A percentile compares a stretch with the other conserved stretches of the same genome.
Conservation (phyloP, 2,888 invertebrate species). For the Salpingus planirostris region DNA sequence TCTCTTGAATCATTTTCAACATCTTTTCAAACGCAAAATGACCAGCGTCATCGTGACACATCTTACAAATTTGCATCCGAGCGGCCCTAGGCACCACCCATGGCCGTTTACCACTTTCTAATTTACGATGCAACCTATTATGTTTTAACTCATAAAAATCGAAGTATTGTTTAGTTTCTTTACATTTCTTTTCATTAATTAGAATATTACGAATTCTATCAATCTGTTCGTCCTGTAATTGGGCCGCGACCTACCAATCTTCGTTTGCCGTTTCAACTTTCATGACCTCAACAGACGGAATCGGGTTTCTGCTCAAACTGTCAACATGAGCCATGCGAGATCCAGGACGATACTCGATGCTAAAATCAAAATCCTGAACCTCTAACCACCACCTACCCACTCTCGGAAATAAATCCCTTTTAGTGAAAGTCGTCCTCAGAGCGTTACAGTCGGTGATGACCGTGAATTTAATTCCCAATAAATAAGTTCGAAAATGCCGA, state of each 20-base stretch:
- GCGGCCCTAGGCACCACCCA: conserved; percentile 10
- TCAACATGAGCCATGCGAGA: too few relatives aligned
- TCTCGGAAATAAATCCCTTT: conserved; percentile 24
- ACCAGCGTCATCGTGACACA: conserved; percentile 18
- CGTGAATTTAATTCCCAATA: conserved; percentile 20
- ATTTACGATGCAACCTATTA: too few relatives aligned
- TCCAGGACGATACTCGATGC: too few relatives aligned
- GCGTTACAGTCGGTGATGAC: conserved; percentile 30
- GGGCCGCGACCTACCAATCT: too few relatives aligned
- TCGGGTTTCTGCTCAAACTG: too few relatives aligned
- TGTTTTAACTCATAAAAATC: conserved; percentile 12
- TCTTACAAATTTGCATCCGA: conserved; percentile 17
- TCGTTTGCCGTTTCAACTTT: too few relatives aligned
- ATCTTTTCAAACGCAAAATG: too few relatives aligned
- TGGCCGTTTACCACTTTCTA: too few relatives aligned
- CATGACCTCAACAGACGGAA: too few relatives aligned
- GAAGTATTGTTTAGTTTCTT: conserved; percentile 20
- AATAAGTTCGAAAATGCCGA: conserved; percentile 21
- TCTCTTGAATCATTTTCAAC: too few relatives aligned
- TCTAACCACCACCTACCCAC: conserved; percentile 30
- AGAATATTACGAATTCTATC: conserved; percentile 21
- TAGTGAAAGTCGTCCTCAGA: conserved; percentile 21
- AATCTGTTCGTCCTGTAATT: too few relatives aligned
- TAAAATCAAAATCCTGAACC: too few relatives aligned
- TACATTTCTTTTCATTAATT: conserved; percentile 25